These are phyloP conservation scores for Paraplagusia blochii DNA, from an alignment of 2,113 vertebrate genomes.

Conservation along the genomic window DNA sequence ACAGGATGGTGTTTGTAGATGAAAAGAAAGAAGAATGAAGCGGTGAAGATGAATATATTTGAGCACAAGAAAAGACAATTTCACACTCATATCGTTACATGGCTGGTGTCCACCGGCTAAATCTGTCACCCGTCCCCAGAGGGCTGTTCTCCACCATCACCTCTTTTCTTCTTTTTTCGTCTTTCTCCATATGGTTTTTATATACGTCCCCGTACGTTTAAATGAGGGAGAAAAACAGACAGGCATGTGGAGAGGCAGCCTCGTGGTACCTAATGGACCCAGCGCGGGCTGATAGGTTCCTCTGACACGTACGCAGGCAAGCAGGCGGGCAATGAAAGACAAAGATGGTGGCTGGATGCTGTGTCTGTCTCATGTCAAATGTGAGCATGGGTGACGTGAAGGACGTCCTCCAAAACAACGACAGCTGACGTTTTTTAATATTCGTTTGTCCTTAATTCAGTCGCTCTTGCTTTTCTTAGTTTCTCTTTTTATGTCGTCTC, in stretches of 20 bases:
- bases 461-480: slow-evolving; percentile 16
- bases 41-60: slow-evolving; percentile 44
- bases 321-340: slow-evolving; percentile 38
- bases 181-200: slow-evolving; percentile 39
- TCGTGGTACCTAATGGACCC: slow-evolving; percentile 53
- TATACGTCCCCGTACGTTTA: slow-evolving; percentile 15
- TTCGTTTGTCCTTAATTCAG: slow-evolving; percentile 7
- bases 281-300: slow-evolving; percentile 38
- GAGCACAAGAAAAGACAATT: slow-evolving; percentile 53
- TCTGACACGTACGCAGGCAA: slow-evolving; percentile 53
- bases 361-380: slow-evolving; percentile 50
- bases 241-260: slow-evolving; percentile 63
- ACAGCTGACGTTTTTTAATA: neutral
- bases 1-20: slow-evolving; percentile 35
- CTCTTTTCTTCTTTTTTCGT: slow-evolving; percentile 14
- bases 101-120: slow-evolving; percentile 62
- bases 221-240: slow-evolving; percentile 24
- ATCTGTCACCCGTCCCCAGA: slow-evolving; percentile 57
- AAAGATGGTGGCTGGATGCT: slow-evolving; percentile 67
- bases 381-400: slow-evolving; percentile 43
- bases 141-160: slow-evolving; percentile 34
- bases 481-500: neutral
- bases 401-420: slow-evolving; percentile 44
- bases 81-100: slow-evolving; percentile 58
- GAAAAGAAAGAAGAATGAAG: slow-evolving; percentile 50